Conservation (phyloP, 2,888 invertebrate species). For the Mythimna loreyi region DNA sequence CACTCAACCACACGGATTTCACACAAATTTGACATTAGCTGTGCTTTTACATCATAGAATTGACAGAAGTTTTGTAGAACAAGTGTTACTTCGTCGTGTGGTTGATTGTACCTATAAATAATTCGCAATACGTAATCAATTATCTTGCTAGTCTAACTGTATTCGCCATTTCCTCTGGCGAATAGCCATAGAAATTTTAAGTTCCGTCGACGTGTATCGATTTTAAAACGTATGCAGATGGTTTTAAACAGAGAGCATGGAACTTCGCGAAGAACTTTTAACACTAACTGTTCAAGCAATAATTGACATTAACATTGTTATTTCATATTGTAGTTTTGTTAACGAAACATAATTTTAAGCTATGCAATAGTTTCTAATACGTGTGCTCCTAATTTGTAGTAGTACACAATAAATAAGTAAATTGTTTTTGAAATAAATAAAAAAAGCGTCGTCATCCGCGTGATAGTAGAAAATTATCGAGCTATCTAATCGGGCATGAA, state of each 20-base stretch:
- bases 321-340: too few species aligned
- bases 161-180: constrained; percentile 82
- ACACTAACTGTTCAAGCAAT: too few species aligned
- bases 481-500: too few species aligned
- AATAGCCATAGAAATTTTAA: constrained; percentile 80
- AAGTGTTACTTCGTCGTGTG: neutral
- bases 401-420: too few species aligned
- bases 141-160: constrained; percentile 80
- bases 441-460: too few species aligned
- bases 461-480: too few species aligned
- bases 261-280: neutral
- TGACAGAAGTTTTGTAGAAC: neutral
- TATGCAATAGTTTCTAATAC: too few species aligned
- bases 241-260: constrained; percentile 1
- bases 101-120: constrained; percentile 51
- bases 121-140: constrained; percentile 72
- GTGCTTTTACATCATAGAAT: neutral
- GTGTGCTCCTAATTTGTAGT: too few species aligned
- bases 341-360: too few species aligned
- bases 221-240: constrained; percentile 65
- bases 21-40: neutral
- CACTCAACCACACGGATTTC: neutral
- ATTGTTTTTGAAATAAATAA: too few species aligned
- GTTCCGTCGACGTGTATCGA: constrained; percentile 82
- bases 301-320: too few species aligned